Evolutionary conservation across 2,888 invertebrate species (phyloP).

Genomic region (Platycheirus rosarum): DNA sequence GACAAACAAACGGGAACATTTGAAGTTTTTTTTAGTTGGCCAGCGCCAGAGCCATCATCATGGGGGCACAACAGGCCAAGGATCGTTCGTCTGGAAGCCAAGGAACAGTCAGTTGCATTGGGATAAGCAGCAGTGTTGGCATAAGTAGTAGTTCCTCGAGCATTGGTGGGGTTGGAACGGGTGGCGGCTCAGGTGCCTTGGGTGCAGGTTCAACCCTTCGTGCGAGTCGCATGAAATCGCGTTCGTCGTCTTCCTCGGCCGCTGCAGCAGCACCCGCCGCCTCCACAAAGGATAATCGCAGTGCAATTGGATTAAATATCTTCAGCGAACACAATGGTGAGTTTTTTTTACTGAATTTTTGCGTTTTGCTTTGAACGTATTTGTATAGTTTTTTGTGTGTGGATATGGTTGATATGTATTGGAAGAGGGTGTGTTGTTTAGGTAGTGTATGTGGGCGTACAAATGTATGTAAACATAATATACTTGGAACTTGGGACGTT

Average conservation of each 20-base stretch:
- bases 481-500: slow-evolving; percentile 7
- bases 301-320: slow-evolving; percentile 92
- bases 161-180: slow-evolving; percentile 75
- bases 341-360: slow-evolving; percentile 79
- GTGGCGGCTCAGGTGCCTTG: slow-evolving; percentile 77
- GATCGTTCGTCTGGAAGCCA: slow-evolving; percentile 85
- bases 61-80: slow-evolving; percentile 97
- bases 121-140: slow-evolving; percentile 83
- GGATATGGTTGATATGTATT: slow-evolving; percentile 16
- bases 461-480: slow-evolving; percentile 16
- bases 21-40: too few species aligned
- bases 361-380: slow-evolving; percentile 11
- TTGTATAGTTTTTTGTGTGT: slow-evolving; percentile 43
- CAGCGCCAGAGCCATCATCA: slow-evolving; percentile 84
- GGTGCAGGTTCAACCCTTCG: slow-evolving; percentile 86
- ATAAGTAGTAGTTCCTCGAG: slow-evolving; percentile 77
- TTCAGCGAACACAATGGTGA: slow-evolving; percentile 97
- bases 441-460: slow-evolving; percentile 44
- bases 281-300: slow-evolving; percentile 91
- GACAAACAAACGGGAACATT: slow-evolving; percentile 19
- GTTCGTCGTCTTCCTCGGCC: slow-evolving; percentile 69
- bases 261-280: slow-evolving; percentile 64
- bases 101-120: slow-evolving; percentile 83
- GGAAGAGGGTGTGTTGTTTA: slow-evolving; percentile 54
- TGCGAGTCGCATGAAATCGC: slow-evolving; percentile 87